A percentile compares a stretch with the other conserved stretches of the same genome.
Conservation (phyloP, 2,888 invertebrate species). For the Laspeyria flexula region DNA sequence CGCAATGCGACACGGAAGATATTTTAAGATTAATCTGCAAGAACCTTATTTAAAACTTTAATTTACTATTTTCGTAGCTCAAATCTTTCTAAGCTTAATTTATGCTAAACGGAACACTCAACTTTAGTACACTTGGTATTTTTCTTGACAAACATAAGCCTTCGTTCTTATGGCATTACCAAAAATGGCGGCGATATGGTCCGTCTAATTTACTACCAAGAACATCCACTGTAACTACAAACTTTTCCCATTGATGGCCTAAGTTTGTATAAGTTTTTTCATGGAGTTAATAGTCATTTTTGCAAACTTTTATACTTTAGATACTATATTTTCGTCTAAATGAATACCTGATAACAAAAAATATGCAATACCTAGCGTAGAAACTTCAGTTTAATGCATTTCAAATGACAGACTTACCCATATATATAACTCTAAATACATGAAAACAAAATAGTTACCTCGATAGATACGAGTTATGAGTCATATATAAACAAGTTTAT, state of each 20-base stretch:
- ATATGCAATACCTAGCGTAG: no score
- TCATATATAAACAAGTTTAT: no score
- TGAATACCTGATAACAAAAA: no score
- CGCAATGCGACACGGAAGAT: constrained; percentile 59
- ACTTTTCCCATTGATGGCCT: constrained; percentile 1
- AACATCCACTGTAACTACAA: not conserved
- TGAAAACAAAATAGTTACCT: no score
- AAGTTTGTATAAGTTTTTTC: not conserved
- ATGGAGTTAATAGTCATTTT: not conserved
- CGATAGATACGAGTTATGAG: no score
- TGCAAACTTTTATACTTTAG: not conserved
- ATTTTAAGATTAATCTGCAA: constrained; percentile 5
- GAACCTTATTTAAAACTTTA: no score
- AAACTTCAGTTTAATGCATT: no score
- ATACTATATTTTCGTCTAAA: no score
- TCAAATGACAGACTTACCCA: no score
- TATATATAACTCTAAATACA: no score
- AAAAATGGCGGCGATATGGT: not conserved
- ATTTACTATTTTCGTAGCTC: no score
- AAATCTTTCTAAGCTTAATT: no score
- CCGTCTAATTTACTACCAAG: not conserved
- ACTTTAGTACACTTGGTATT: not conserved
- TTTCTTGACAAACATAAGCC: not conserved
- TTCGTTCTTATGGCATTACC: not conserved
- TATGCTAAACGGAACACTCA: not conserved